These are phyloP conservation scores for Cheilosia variabilis DNA, from an alignment of 2,888 invertebrate genomes.

Conservation along the genomic window DNA sequence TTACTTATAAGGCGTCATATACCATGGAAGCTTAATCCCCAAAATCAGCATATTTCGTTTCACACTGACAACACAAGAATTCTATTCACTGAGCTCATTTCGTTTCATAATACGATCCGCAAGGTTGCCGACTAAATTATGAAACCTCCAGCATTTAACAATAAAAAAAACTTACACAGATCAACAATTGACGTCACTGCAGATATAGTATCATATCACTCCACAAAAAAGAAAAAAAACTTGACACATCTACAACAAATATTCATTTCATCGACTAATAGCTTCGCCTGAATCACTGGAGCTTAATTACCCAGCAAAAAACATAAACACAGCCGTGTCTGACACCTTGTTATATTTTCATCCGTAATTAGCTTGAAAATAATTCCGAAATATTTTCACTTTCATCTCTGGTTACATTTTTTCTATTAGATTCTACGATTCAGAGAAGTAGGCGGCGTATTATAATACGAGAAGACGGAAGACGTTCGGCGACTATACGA, in stretches of 20 bases:
- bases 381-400: slow-evolving; percentile 63
- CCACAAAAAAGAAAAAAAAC: too few relatives aligned
- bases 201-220: slow-evolving; percentile 1
- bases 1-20: background rate
- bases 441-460: background rate
- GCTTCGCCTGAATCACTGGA: slow-evolving; percentile 17
- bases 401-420: slow-evolving; percentile 57
- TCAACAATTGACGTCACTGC: slow-evolving; percentile 48
- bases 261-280: slow-evolving; percentile 3
- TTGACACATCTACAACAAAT: background rate
- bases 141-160: slow-evolving; percentile 38
- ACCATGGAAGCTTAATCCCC: background rate
- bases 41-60: background rate
- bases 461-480: background rate
- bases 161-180: slow-evolving; percentile 41
- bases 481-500: slow-evolving; percentile 12
- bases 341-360: slow-evolving; percentile 23
- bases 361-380: slow-evolving; percentile 43
- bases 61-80: slow-evolving; percentile 16
- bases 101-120: slow-evolving; percentile 34
- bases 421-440: slow-evolving; percentile 25
- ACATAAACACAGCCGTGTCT: slow-evolving; percentile 18
- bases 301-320: slow-evolving; percentile 36
- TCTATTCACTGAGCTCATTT: slow-evolving; percentile 32
- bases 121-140: slow-evolving; percentile 32